phyloP scores from a whole-genome alignment of 2,888 invertebrate genomes.

The Ectropis crepuscularia region DNA sequence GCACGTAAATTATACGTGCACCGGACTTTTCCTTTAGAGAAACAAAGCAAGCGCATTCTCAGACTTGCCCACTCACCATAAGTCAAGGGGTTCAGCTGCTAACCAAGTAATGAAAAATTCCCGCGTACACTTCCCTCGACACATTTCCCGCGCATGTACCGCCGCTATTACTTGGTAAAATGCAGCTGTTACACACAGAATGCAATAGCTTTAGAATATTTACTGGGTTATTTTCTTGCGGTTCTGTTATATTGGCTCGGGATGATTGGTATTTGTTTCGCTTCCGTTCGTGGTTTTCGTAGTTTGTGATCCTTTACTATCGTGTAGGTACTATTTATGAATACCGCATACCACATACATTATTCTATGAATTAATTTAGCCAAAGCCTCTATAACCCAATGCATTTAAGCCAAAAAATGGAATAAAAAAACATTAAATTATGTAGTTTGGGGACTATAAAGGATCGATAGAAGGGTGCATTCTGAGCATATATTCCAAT shows the following conservation, averaged over 20 bases:
- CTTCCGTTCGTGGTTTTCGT: constrained; percentile 3
- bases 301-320: too few relatives aligned
- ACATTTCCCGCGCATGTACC: constrained; percentile 31
- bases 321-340: too few relatives aligned
- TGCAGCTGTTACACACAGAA: constrained; percentile 37
- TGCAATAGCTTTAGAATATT: constrained; percentile 30
- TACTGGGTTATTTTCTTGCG: constrained; percentile 27
- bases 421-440: too few relatives aligned
- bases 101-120: constrained; percentile 37
- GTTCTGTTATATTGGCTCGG: constrained; percentile 8
- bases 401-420: too few relatives aligned
- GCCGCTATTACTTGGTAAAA: constrained; percentile 32
- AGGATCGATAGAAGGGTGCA: too few relatives aligned
- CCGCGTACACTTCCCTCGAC: constrained; percentile 22
- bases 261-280: constrained; percentile 4
- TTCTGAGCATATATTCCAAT: too few relatives aligned
- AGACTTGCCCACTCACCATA: constrained; percentile 17
- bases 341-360: too few relatives aligned
- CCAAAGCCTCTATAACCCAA: too few relatives aligned
- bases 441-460: too few relatives aligned
- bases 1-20: too few relatives aligned
- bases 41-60: neutral
- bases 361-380: too few relatives aligned
- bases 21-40: too few relatives aligned
- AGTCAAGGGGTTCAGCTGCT: constrained; percentile 22